Conservation (phyloP, 2,113 vertebrate genomes). For the Entomyzon cyanotis region DNA sequence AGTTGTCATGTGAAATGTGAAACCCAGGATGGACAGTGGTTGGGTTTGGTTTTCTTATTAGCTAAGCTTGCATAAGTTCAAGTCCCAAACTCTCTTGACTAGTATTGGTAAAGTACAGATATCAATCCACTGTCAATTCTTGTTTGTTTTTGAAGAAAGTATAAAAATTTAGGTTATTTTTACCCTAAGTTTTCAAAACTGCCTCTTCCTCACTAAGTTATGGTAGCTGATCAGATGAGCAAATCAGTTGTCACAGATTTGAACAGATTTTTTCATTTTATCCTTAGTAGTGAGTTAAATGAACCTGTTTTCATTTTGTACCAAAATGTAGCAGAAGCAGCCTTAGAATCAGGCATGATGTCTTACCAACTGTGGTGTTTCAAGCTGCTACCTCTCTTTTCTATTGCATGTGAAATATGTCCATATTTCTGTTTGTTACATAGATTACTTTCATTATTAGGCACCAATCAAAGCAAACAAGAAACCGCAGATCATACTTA, state of each 20-base stretch:
- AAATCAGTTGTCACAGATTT: background rate
- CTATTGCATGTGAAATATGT: background rate
- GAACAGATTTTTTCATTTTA: background rate
- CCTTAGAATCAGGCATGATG: background rate
- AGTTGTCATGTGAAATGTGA: background rate
- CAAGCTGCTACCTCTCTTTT: background rate
- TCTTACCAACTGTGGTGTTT: background rate
- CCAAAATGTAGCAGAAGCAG: background rate
- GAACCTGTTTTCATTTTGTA: background rate
- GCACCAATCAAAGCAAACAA: background rate
- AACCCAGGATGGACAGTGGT: background rate
- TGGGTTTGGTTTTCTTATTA: accelerated
- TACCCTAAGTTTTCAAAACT: background rate
- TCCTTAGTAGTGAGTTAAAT: background rate
- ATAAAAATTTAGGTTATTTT: background rate
- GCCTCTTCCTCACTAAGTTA: background rate
- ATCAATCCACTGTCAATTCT: background rate
- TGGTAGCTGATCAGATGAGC: background rate
- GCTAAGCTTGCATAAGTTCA: background rate
- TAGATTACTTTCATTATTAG: background rate
- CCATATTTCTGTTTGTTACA: background rate
- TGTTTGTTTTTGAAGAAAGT: background rate
- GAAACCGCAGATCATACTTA: background rate
- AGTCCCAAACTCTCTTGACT: background rate
- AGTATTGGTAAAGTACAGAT: background rate